Percentiles rank a stretch among this genome's conserved stretches.
Evolutionary conservation across 2,797 vertebrate species (phyloP).

Genomic region (Cephalopachus bancanus): DNA sequence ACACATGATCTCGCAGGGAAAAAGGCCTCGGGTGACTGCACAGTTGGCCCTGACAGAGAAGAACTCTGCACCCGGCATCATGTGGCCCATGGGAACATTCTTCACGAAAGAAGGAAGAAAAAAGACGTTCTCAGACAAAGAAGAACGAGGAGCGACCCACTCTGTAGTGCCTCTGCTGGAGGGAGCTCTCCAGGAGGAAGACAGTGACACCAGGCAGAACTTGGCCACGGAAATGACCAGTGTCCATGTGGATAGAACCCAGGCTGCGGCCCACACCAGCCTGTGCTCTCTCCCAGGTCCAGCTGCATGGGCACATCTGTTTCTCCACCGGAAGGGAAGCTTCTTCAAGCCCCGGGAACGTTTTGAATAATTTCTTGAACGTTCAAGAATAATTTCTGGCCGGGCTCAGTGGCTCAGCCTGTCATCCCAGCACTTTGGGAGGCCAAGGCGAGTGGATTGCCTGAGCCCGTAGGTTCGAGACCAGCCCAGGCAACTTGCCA

Average conservation of each 20-base stretch:
- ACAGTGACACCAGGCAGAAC: not conserved
- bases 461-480: too few relatives aligned
- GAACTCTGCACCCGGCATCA: not conserved
- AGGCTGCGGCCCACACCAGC: not conserved
- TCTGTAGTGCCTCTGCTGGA: not conserved
- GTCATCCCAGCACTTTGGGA: too few relatives aligned
- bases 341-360: conserved; percentile 1
- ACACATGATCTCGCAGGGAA: not conserved
- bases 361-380: not conserved
- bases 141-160: not conserved
- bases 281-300: not conserved
- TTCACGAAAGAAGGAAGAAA: not conserved
- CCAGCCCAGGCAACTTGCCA: too few relatives aligned
- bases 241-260: too few relatives aligned
- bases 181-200: not conserved
- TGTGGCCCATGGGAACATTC: not conserved
- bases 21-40: not conserved
- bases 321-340: not conserved
- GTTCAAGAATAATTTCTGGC: too few relatives aligned
- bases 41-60: not conserved
- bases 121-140: not conserved
- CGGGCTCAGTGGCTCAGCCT: too few relatives aligned
- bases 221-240: not conserved
- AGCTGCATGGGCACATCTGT: not conserved
- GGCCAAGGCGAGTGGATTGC: too few relatives aligned